phyloP scores from a whole-genome alignment of 1,140 invertebrate genomes.

The Musca vetustissima region DNA sequence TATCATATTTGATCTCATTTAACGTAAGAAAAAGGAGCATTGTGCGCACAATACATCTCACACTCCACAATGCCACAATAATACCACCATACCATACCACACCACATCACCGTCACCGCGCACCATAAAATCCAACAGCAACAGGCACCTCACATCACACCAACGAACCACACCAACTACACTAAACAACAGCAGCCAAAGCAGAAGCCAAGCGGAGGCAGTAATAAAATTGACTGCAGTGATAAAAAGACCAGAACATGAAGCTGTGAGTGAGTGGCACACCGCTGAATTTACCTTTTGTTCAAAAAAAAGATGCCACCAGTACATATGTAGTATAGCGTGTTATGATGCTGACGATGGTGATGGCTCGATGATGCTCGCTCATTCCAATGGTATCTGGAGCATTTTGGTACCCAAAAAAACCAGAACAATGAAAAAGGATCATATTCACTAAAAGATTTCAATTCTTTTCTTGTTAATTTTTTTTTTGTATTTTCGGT shows the following conservation, averaged over 20 bases:
- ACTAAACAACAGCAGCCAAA: constrained; percentile 16
- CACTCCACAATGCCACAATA: too few relatives aligned
- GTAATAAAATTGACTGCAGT: constrained; percentile 20
- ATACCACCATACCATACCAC: too few relatives aligned
- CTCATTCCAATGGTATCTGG: too few relatives aligned
- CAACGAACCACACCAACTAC: too few relatives aligned
- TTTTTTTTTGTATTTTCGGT: background rate
- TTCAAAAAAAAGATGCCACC: too few relatives aligned
- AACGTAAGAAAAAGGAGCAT: constrained; percentile 1
- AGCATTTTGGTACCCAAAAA: background rate
- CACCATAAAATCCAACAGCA: too few relatives aligned
- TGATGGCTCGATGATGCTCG: too few relatives aligned
- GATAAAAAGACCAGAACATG: constrained; percentile 14
- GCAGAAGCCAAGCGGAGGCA: constrained; percentile 16
- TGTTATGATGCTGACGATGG: too few relatives aligned
- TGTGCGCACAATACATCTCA: background rate
- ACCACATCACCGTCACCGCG: too few relatives aligned
- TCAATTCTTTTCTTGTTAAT: background rate
- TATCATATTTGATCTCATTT: constrained; percentile 55
- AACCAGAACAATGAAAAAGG: constrained; percentile 13
- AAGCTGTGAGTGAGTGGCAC: background rate
- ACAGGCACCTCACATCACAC: too few relatives aligned
- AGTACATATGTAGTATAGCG: too few relatives aligned
- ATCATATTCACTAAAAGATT: background rate
- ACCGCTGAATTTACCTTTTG: too few relatives aligned